Evolutionary conservation across 2,113 vertebrate genomes (phyloP), one percentile per base, ranked within the genome.

Genomic region (Neolamprologus longior): DNA sequence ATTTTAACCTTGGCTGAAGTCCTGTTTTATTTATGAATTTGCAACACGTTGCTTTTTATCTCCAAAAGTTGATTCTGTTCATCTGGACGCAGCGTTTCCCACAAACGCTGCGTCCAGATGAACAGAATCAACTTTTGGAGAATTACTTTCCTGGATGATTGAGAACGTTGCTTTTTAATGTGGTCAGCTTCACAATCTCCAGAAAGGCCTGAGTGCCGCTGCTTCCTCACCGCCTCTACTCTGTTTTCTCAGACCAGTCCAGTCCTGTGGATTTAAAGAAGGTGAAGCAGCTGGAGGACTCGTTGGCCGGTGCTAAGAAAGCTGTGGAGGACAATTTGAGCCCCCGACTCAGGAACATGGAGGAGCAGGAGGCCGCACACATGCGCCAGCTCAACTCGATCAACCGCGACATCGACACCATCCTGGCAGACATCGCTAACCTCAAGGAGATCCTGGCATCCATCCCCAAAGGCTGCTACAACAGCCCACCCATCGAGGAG

Each of bases 391-490:
- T 98, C n/a, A 12, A 0, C 6, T 26, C 2, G 0, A 92, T 99
- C 90, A 93, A 97, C 55, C 82, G 1, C 5, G 97, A 97, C 95
- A 98, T 99, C 1, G 92, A 95, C 2, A 93, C 83, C 82, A 96
- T 99, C 91, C 91, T 97, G 88, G 88, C 66, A 0, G 98, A 99
- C 85, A 97, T 99, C 53, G 80, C 85, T 31, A 99, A 99, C 97
- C 95, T 99, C 91, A 94, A 97, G 92, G 92, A 97, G n/a, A 98
- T 99, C 83, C 90, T 94, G 61, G 81, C 8, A 2, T 93, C 88
- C 63, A 90, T 99, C 88, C 99, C 99, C 14, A 10, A 21, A 0
- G 97, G 97, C 50, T 99, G 99, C 93, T 98, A 91, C 88, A 99
- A 98, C 53, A 96, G 94, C 35, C 94, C 96, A 15, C 96, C 97